These are phyloP conservation scores for Peromyscus polionotus DNA, from an alignment of 2,113 vertebrate species.

Conservation along the genomic window DNA sequence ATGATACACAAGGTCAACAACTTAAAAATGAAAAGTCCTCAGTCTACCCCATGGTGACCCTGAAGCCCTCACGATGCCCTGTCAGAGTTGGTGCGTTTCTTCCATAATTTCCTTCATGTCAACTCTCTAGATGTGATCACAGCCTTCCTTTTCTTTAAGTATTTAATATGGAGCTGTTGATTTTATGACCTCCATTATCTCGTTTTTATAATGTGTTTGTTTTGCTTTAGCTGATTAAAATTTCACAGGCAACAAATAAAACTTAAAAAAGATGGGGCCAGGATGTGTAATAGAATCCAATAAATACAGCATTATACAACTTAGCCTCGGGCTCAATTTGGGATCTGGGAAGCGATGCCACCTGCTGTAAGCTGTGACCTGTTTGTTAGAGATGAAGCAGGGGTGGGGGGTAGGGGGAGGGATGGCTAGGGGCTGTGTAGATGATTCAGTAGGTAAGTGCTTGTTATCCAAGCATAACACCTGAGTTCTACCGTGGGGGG, in stretches of 20 bases:
- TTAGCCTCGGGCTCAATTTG: neutral
- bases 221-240: constrained; percentile 70
- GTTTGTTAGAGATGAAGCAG: neutral
- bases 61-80: neutral
- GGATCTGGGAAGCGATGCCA: neutral
- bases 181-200: constrained; percentile 47
- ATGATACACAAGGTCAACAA: neutral
- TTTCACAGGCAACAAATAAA: constrained; percentile 73
- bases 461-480: neutral
- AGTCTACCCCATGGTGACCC: neutral
- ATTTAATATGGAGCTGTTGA: neutral
- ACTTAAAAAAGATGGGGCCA: constrained; percentile 26
- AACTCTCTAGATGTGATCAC: neutral
- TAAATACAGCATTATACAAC: neutral
- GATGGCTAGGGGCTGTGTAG: neutral
- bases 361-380: neutral
- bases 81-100: neutral
- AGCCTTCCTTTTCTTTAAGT: constrained; percentile 10
- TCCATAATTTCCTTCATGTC: neutral
- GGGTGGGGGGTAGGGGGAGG: neutral
- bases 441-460: too few relatives aligned
- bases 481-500: neutral
- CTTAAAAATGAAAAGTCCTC: neutral
- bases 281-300: constrained; percentile 39
- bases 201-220: constrained; percentile 58